A percentile compares a stretch with the other conserved stretches of the same genome.
Conservation (phyloP, 2,888 invertebrate species). For the Macrosoma leucophasiata region DNA sequence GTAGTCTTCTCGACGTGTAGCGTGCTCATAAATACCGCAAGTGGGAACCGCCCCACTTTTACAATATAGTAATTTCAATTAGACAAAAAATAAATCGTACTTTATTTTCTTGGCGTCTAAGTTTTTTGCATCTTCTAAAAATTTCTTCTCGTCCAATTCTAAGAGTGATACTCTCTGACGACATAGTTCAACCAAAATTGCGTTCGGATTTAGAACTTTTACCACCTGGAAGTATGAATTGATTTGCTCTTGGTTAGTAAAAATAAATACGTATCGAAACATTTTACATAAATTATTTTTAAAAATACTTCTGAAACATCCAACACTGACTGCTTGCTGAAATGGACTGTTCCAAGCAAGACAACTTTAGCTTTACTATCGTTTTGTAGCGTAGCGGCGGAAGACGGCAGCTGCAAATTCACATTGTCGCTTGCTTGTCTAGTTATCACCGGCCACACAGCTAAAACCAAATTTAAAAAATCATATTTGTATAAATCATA, state of each 20-base stretch:
- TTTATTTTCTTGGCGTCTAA: conserved; percentile 57
- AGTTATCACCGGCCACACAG: conserved; percentile 12
- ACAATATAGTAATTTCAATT: conserved; percentile 5
- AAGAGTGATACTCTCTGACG: conserved; percentile 62
- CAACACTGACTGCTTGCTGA: conserved; percentile 64
- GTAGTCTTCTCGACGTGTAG: too few relatives aligned
- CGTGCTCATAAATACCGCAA: too few relatives aligned
- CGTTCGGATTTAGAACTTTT: conserved; percentile 52
- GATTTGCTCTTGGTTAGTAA: too few relatives aligned
- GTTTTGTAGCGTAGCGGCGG: conserved; percentile 54
- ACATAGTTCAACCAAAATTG: conserved; percentile 62
- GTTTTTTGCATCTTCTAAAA: conserved; percentile 65
- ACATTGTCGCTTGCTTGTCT: conserved; percentile 18
- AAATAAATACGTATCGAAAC: background rate
- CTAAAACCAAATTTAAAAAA: too few relatives aligned
- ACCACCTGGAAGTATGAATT: conserved; percentile 46
- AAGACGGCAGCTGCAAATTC: conserved; percentile 35
- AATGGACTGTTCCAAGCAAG: conserved; percentile 63
- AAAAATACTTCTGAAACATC: conserved; percentile 55
- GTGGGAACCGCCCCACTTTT: too few relatives aligned
- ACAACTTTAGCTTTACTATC: conserved; percentile 52
- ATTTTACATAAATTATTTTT: conserved; percentile 1
- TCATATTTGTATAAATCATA: too few relatives aligned
- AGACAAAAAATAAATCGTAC: conserved; percentile 28
- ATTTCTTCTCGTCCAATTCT: conserved; percentile 64